Evolutionary conservation across 2,888 invertebrate genomes (phyloP).

Genomic region (Gymnocheta viridis): DNA sequence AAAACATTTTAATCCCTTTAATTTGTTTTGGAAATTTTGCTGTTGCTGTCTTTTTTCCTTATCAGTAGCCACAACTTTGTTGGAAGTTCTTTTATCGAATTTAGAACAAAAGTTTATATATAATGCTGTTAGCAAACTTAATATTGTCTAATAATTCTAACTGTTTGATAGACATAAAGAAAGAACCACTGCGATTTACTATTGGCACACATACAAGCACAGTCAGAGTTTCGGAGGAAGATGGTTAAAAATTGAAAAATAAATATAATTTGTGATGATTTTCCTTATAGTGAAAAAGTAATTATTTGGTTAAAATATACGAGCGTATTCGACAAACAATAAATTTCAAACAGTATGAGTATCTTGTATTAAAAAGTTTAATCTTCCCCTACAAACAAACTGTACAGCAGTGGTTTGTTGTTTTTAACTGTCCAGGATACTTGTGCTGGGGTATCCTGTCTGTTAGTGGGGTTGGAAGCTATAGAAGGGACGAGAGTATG

Average conservation of each 20-base stretch:
- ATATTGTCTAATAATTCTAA: conserved; percentile 66
- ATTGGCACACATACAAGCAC: conserved; percentile 19
- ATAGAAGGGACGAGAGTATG: background rate
- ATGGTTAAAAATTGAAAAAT: background rate
- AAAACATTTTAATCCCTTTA: conserved; percentile 32
- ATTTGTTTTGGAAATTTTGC: conserved; percentile 33
- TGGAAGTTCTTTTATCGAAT: conserved; percentile 51
- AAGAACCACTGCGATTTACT: conserved; percentile 30
- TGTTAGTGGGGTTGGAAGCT: background rate
- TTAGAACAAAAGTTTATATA: conserved; percentile 49
- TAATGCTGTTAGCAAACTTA: conserved; percentile 46
- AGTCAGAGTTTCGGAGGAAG: background rate
- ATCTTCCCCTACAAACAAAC: conserved; percentile 48
- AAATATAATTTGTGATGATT: conserved; percentile 48
- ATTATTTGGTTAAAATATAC: conserved; percentile 40
- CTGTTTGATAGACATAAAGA: conserved; percentile 49
- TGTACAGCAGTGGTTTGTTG: conserved; percentile 22
- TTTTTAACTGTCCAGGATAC: conserved; percentile 35
- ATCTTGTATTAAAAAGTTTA: conserved; percentile 19
- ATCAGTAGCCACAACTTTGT: conserved; percentile 42
- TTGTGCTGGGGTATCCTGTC: conserved; percentile 9
- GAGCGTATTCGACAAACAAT: conserved; percentile 24
- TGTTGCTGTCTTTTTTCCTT: background rate
- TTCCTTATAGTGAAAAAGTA: conserved; percentile 38
- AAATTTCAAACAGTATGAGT: conserved; percentile 21